These are phyloP conservation scores for Protonemura montana DNA, from an alignment of 2,888 invertebrate species.

Conservation along the genomic window DNA sequence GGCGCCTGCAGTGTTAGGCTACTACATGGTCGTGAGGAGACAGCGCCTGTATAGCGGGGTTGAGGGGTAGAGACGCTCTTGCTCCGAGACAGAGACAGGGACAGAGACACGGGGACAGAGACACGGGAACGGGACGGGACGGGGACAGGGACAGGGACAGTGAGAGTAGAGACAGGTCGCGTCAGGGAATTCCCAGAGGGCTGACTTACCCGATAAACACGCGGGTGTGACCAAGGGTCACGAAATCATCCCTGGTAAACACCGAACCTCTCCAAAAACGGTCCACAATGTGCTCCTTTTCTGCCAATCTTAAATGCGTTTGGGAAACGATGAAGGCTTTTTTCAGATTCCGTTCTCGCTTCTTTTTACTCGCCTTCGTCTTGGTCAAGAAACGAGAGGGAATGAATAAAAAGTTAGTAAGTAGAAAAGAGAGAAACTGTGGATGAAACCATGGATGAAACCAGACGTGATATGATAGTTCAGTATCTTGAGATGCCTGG, in stretches of 20 bases:
- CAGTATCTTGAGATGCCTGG: slow-evolving; percentile 20
- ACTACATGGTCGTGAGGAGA: not conserved
- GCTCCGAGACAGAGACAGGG: too few species aligned
- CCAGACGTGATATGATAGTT: slow-evolving; percentile 21
- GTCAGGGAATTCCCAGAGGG: slow-evolving; percentile 8
- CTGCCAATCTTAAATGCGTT: slow-evolving; percentile 32
- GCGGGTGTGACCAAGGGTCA: slow-evolving; percentile 9
- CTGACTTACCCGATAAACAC: slow-evolving; percentile 9
- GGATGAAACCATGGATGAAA: slow-evolving; percentile 9
- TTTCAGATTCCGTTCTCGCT: slow-evolving; percentile 16
- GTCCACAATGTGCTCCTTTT: slow-evolving; percentile 25
- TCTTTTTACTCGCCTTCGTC: not conserved
- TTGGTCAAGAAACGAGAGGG: slow-evolving; percentile 22
- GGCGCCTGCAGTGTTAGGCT: not conserved
- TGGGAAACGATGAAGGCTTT: slow-evolving; percentile 7
- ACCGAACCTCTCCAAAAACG: slow-evolving; percentile 28
- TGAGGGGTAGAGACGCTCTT: too few species aligned
- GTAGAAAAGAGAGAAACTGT: not conserved
- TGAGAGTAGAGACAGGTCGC: not conserved
- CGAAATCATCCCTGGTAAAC: slow-evolving; percentile 28
- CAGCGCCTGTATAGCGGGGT: not conserved
- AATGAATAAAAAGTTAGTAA: not conserved
- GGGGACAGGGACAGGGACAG: not conserved
- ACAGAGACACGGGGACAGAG: too few species aligned
- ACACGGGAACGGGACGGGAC: too few species aligned